A percentile compares a stretch with the other conserved stretches of the same genome.
phyloP scores from a whole-genome alignment of 2,797 vertebrate genomes.

The Menidia menidia region DNA sequence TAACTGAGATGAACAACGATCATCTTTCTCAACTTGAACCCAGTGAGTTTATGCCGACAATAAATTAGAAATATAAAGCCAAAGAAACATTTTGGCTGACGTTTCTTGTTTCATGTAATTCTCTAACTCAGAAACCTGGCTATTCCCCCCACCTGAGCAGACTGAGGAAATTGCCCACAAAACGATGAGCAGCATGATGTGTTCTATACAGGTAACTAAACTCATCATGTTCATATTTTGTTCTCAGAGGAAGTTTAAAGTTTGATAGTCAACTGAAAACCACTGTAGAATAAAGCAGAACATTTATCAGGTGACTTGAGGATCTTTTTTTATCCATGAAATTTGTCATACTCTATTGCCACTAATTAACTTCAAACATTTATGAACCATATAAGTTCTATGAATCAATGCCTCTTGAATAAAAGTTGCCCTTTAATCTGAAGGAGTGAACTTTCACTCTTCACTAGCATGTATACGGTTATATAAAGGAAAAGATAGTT shows the following conservation, averaged over 20 bases:
- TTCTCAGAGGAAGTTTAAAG: constrained; percentile 1
- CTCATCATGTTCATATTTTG: constrained; percentile 3
- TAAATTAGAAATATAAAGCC: background rate
- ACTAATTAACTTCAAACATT: too few species aligned
- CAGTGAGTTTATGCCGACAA: constrained; percentile 56
- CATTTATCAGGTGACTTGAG: too few species aligned
- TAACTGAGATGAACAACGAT: constrained; percentile 40
- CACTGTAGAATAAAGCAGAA: background rate
- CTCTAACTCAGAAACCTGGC: constrained; percentile 76
- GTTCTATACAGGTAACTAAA: constrained; percentile 81
- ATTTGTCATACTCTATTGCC: too few species aligned
- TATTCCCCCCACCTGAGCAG: constrained; percentile 55
- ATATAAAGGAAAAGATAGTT: too few species aligned
- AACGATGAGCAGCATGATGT: constrained; percentile 68
- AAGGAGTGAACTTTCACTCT: too few species aligned
- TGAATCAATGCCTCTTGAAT: too few species aligned
- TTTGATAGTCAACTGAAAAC: background rate
- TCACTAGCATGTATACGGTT: too few species aligned
- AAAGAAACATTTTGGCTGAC: background rate
- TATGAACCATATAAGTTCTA: too few species aligned
- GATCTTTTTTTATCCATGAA: too few species aligned
- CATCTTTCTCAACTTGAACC: constrained; percentile 62
- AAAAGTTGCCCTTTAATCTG: too few species aligned
- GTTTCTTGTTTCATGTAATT: background rate
- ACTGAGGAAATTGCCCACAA: constrained; percentile 56